phyloP scores from a whole-genome alignment of 1,140 invertebrate species.

The Littorina saxatilis region DNA sequence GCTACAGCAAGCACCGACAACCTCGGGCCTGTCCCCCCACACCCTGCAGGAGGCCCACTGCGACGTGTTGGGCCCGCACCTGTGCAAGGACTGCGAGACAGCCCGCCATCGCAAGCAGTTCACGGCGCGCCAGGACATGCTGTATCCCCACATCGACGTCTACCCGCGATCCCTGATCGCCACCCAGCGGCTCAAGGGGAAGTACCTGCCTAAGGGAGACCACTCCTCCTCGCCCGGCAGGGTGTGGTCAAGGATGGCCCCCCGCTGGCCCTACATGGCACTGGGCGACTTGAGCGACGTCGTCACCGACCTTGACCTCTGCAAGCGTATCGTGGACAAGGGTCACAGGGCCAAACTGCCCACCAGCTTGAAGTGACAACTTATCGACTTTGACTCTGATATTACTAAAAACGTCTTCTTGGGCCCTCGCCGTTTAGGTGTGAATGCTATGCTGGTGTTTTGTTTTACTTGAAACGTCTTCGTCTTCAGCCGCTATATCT shows the following conservation, averaged over 20 bases:
- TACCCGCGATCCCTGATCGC: conserved; percentile 2
- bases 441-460: no score
- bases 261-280: conserved; percentile 18
- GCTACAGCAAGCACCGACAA: background rate
- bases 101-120: background rate
- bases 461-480: no score
- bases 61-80: background rate
- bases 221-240: background rate
- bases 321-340: conserved; percentile 2
- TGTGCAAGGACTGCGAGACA: background rate
- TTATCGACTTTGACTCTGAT: no score
- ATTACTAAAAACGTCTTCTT: background rate
- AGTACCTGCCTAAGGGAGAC: background rate
- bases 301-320: conserved; percentile 19
- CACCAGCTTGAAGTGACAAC: no score
- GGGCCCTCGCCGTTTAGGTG: background rate
- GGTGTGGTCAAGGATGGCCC: background rate
- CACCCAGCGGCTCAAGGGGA: background rate
- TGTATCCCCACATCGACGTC: conserved; percentile 14
- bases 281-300: background rate
- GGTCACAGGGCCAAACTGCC: conserved; percentile 18
- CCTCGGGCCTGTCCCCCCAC: background rate
- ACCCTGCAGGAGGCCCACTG: background rate
- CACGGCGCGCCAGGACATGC: background rate
- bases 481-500: no score